Base-by-base conservation (phyloP, 2,888 invertebrate genomes). In the Danaus chrysippus region DNA sequence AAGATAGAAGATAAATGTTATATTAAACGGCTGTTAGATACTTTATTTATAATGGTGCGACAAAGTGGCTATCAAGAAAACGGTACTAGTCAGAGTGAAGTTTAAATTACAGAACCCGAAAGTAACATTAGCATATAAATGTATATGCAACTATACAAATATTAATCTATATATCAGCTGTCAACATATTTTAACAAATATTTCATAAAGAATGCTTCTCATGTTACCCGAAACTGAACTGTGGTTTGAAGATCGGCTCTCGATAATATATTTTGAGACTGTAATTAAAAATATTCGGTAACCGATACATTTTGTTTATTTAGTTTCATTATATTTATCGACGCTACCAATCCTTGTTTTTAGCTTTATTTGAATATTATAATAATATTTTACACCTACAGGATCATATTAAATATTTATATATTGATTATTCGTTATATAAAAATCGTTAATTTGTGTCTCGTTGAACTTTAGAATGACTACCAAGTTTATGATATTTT, bases 201-300 rank as follows among this genome's bases (percentile, higher is more conserved):
- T n/a, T 13, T 13, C 11, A 17, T 17, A 49, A 17, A 34, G 8
- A 49, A 17, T 6, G 42, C 52, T 59, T 43, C 44, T 46, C 46
- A 53, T 34, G 53, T 63, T 56, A 58, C 53, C 17, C 42, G 53
- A 15, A 56, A 1, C 42, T 44, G 53, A 56, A 1, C 42, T 44
- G 53, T 54, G 34, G 52, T 56, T 56, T 49, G 3, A 15, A 49
- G 49, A 49, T 49, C 49, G 49, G 17, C 17, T 6, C 10, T 49
- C n/a, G 11, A 17, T 49, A 43, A 11, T n/a, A 12, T 15, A 15
- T 10, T 49, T 49, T 1, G 6, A 34, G 23, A 34, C 3, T 34
- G 49, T 49, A 49, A 49, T 49, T 49, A 49, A 49, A 49, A 49
- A 49, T 49, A 17, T 49, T 49, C 17, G 15, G 49, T 17, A 10